Base-by-base conservation (phyloP, 2,888 invertebrate species). In the Sisyra nigra region DNA sequence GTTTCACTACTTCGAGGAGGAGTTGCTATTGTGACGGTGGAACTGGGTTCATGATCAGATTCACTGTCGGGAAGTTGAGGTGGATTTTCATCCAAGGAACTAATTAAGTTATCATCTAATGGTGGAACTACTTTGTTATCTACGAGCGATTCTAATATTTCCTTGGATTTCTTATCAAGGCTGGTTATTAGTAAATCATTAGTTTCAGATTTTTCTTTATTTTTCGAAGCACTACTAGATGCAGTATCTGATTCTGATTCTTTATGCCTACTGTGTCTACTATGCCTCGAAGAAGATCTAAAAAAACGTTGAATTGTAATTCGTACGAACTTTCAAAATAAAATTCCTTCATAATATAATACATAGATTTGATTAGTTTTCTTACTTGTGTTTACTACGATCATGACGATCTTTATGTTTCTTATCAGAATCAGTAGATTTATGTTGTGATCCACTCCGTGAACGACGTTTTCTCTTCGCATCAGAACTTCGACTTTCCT, bases 21-120 rank as follows among this genome's bases (percentile, higher is more conserved):
- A 2, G 74, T 74, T 30, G 74, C 71, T 34, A 78, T 78, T 1
- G 67, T 74, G 3, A 85, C 83, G 5, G 86, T 86, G 34, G 86
- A 86, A 44, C 74, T 77, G 0, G 85, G 85, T 55, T 86, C 86
- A 54, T 83, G 76, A 54, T 86, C 85, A 53, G 76, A 75, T 52
- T 77, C 76, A 45, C 67, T 69, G 59, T 73, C 74, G 31, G 45
- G 52, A 46, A 41, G 59, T 54, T 47, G 45, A 45, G 52, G 46
- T 45, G 48, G 11, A 45, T 32, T 31, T 18, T n/a, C 17, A 29
- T 13, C 6, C 11, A 15, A 14, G 34, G 44, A 36, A n/a, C 42
- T 40, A n/a, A 42, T 44, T 34, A 29, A 44, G 36, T 30, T 40
- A 40, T 18, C 29, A 40, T 11, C 10, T 3, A 32, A 17, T n/a